Base-by-base conservation (phyloP, 2,888 invertebrate genomes). In the Cosmia trapezina region DNA sequence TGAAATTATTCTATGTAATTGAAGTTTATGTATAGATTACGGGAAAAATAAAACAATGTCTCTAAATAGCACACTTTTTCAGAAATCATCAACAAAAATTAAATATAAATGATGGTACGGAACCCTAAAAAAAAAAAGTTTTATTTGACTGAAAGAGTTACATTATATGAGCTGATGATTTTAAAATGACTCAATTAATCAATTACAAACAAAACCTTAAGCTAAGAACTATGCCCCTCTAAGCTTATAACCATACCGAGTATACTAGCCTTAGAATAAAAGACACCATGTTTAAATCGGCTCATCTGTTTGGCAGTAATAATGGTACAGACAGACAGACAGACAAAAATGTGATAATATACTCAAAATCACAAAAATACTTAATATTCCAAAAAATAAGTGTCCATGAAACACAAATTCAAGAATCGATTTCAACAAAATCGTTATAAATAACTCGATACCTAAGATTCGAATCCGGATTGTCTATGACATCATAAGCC, bases 401-500 rank as follows among this genome's bases (percentile, higher is more conserved):
- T 37, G 37, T 3, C 22, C 9, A 7, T 17, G 22, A 28, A 41
- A 28, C 17, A 61, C 0, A 37, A 57, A 12, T n/a, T 17, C 2
- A 37, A 11, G n/a, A 54, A 73, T 63, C 47, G 56, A 41, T 54
- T 53, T n/a, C 17, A 51, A 61, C 11, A 45, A 49, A 76, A 53
- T 76, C 57, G 28, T 51, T 76, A 22, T 54, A 74, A 80, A 80
- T 17, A 80, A 28, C 56, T 81, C 51, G 60, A 62, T 59, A 75
- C 75, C 70, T 65, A 41, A 53, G 67, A 28, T 51, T 62, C 28
- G 41, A 60, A 83, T 77, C 84, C 84, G 82, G 81, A 81, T 84
- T 37, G 51, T 33, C 45, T 64, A 83, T 82, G 82, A 82, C 84
- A 69, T 82, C 84, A 82, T 81, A 59, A 2, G 59, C 28, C 63